Evolutionary conservation across 2,888 invertebrate species (phyloP).

Genomic region (Drosophila ezoana): DNA sequence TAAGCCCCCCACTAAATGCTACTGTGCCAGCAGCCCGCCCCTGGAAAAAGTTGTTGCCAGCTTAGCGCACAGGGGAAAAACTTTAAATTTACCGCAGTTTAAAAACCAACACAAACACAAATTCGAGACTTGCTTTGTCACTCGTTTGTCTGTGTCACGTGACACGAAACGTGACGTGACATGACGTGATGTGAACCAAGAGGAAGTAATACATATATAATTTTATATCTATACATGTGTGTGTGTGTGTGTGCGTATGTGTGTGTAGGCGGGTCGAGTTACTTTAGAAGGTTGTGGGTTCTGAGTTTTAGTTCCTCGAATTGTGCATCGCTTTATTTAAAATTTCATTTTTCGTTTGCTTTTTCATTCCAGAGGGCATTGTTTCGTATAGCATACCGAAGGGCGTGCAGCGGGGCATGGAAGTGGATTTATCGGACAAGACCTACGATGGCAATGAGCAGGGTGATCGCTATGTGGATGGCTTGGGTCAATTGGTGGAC

Average conservation of each 20-base stretch:
- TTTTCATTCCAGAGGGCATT: conserved; percentile 88
- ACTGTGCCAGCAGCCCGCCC: neutral
- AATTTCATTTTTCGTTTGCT: conserved; percentile 28
- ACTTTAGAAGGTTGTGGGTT: conserved; percentile 38
- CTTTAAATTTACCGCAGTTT: conserved; percentile 70
- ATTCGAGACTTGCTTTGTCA: conserved; percentile 59
- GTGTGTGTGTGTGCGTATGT: neutral
- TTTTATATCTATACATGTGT: neutral
- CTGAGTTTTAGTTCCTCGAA: conserved; percentile 53
- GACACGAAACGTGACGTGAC: conserved; percentile 60
- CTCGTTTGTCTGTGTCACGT: conserved; percentile 77
- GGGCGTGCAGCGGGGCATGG: conserved; percentile 89
- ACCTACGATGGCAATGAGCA: conserved; percentile 91
- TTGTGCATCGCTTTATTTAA: conserved; percentile 31
- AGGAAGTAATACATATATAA: conserved; percentile 17
- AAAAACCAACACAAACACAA: conserved; percentile 46
- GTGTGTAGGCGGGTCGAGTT: conserved; percentile 57
- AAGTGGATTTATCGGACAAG: conserved; percentile 91
- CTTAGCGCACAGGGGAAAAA: conserved; percentile 35
- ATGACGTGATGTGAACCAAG: conserved; percentile 39
- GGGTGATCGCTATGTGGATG: conserved; percentile 88
- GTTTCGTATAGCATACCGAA: conserved; percentile 92
- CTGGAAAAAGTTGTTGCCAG: conserved; percentile 29
- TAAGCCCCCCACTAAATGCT: neutral
- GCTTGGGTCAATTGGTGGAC: conserved; percentile 92